phyloP scores from a whole-genome alignment of 2,888 invertebrate species.

The Pharmacophagus antenor region DNA sequence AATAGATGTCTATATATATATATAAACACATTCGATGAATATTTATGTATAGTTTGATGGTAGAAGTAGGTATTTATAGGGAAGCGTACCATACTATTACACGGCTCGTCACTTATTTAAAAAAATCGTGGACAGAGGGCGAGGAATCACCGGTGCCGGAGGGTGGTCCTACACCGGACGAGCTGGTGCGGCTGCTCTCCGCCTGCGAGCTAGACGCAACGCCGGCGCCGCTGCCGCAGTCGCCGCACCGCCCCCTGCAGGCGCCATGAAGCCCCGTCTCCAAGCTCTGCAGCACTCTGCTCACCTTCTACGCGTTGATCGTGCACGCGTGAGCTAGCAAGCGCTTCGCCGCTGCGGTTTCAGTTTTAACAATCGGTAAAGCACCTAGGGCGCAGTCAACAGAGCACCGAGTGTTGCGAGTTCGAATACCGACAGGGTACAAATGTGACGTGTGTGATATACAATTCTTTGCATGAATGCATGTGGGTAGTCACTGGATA shows the following conservation, averaged over 20 bases:
- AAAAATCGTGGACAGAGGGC: slow-evolving; percentile 64
- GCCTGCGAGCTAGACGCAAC: slow-evolving; percentile 96
- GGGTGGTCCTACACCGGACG: slow-evolving; percentile 96
- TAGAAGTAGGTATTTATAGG: too few relatives aligned
- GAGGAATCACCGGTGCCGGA: slow-evolving; percentile 77
- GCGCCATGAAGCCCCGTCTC: slow-evolving; percentile 53
- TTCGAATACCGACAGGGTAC: not conserved
- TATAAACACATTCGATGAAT: too few relatives aligned
- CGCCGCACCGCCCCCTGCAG: slow-evolving; percentile 64
- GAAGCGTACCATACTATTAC: too few relatives aligned
- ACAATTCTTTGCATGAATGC: too few relatives aligned
- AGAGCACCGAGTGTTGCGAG: not conserved
- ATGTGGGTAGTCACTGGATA: not conserved
- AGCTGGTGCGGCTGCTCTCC: slow-evolving; percentile 93
- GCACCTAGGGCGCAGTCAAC: not conserved
- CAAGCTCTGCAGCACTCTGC: slow-evolving; percentile 43
- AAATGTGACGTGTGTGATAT: not conserved
- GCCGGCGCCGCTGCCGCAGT: slow-evolving; percentile 81
- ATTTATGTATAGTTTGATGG: too few relatives aligned
- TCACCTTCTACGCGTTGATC: slow-evolving; percentile 41
- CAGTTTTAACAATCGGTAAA: not conserved
- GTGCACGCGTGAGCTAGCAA: slow-evolving; percentile 1
- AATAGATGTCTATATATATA: too few relatives aligned
- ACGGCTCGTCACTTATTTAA: not conserved
- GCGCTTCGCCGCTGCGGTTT: not conserved